A percentile compares a stretch with the other conserved stretches of the same genome.
Evolutionary conservation across 2,113 vertebrate genomes (phyloP).

Genomic region (Scomber japonicus): DNA sequence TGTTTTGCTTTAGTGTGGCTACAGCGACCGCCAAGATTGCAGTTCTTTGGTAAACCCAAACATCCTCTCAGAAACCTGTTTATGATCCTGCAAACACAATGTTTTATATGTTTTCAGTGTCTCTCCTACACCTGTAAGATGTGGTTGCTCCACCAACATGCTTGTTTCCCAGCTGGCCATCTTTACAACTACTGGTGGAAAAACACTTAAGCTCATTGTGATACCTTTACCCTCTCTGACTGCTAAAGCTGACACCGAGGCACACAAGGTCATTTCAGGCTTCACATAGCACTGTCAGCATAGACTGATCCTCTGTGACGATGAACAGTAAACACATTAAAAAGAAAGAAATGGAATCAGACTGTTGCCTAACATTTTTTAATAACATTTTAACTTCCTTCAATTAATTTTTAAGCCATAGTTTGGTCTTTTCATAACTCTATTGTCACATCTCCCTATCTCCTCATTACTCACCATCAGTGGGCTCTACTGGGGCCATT

Average conservation of each 20-base stretch:
- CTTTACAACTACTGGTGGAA: background rate
- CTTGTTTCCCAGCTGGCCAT: slow-evolving; percentile 21
- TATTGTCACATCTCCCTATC: slow-evolving; percentile 10
- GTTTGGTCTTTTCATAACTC: background rate
- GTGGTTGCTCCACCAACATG: background rate
- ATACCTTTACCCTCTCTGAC: background rate
- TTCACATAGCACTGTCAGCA: background rate
- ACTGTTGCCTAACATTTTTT: background rate
- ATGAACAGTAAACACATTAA: background rate
- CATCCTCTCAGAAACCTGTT: no score
- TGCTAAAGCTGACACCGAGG: background rate
- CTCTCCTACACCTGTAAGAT: background rate
- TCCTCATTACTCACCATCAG: slow-evolving; percentile 13
- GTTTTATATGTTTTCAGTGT: background rate
- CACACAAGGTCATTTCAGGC: background rate
- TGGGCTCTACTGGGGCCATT: slow-evolving; percentile 30
- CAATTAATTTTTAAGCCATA: slow-evolving; percentile 1
- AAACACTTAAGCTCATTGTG: background rate
- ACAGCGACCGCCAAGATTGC: no score
- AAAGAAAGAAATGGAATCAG: background rate
- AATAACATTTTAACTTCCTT: slow-evolving; percentile 5
- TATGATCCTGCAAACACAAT: no score
- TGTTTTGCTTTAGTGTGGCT: no score
- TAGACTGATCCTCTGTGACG: background rate
- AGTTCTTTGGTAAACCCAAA: no score